Base-by-base conservation (phyloP, 2,797 vertebrate species). In the Falco berigora region DNA sequence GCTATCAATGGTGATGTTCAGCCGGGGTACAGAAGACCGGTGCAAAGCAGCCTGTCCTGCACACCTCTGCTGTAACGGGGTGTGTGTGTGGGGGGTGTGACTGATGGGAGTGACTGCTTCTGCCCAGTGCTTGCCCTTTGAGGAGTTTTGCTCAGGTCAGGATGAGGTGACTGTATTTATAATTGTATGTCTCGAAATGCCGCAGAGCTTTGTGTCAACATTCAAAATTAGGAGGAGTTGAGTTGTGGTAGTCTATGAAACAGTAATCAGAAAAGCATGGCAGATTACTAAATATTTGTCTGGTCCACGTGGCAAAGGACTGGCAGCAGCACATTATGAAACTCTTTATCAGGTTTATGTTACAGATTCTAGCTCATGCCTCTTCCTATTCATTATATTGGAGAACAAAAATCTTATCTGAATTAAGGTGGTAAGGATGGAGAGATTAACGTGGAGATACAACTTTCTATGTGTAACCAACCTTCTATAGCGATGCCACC, bases 261-360 rank as follows among this genome's bases (percentile, higher is more conserved):
- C 13, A 59, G 32, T 67, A 52, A 38, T 42, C 32, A 44, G 61
- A 75, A 68, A 46, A 68, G 36, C 4, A 15, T 32, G 20, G 25
- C 12, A 72, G 34, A 15, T 68, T 74, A 8, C 15, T 71, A 7
- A 74, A 23, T 49, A 44, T 53, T 53, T 42, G 30, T 64, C 53
- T 86, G 22, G 9, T 64, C 62, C 0, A 0, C 20, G 8, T 42
- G 46, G 61, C 36, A 71, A 72, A 91, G 49, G n/a, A 46, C 52
- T 55, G 5, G 12, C 25, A 30, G 61, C 14, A 42, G 49, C 52
- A 21, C 0, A 0, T 56, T 34, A n/a, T 17, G 20, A 80, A 73
- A 71, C 55, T 19, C 30, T 34, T 13, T 14, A 19, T 28, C 0
- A 3, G 27, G 20, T 55, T 36, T 47, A 0, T 1, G 0, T 38